Conservation (phyloP, 2,113 vertebrate genomes). For the Ahaetulla prasina region DNA sequence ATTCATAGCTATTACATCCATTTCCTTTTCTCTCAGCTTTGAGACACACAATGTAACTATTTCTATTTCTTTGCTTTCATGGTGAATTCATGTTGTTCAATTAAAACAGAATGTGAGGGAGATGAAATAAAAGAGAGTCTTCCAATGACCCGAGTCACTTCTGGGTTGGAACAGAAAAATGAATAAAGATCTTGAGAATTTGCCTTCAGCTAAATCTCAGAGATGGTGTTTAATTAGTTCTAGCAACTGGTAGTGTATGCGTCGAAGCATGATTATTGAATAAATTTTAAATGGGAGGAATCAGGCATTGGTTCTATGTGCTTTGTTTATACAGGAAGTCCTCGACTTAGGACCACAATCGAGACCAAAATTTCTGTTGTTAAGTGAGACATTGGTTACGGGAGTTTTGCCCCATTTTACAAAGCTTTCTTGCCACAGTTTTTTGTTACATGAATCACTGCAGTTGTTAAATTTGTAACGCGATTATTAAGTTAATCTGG, state of each 20-base stretch:
- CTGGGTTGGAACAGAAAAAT: background rate
- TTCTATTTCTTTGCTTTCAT: background rate
- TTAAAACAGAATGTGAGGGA: background rate
- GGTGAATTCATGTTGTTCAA: background rate
- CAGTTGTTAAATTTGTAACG: background rate
- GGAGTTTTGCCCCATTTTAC: background rate
- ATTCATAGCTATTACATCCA: background rate
- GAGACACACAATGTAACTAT: background rate
- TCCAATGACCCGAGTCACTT: background rate
- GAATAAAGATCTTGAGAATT: background rate
- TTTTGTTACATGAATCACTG: background rate
- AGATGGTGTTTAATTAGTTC: background rate
- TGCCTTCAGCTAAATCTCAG: background rate
- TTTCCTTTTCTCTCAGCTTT: background rate
- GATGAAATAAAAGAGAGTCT: background rate
- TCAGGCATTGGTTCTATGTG: background rate
- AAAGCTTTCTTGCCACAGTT: background rate
- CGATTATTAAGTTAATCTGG: background rate
- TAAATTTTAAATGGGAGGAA: background rate
- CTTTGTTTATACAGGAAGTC: background rate
- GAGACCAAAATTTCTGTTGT: background rate
- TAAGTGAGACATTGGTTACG: background rate
- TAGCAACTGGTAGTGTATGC: background rate
- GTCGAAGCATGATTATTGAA: too few relatives aligned
- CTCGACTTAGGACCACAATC: background rate